phyloP scores from a whole-genome alignment of 2,113 vertebrate species.

The Okapia johnstoni region DNA sequence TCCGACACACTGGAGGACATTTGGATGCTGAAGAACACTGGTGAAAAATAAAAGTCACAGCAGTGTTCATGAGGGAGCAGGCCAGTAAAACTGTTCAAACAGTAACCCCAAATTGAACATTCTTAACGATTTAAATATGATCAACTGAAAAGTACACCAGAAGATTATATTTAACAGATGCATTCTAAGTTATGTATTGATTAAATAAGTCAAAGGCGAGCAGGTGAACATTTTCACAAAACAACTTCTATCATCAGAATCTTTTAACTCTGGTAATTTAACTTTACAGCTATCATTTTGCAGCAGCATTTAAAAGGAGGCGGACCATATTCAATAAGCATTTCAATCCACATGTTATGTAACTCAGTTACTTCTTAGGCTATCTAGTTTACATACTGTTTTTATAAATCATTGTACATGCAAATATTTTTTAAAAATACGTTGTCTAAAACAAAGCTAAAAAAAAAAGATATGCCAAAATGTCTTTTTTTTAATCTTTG shows the following conservation, averaged over 20 bases:
- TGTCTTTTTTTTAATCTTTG: background rate
- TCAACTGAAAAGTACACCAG: background rate
- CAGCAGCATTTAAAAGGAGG: background rate
- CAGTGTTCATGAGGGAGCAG: background rate
- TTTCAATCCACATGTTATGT: background rate
- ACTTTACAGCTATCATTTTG: background rate
- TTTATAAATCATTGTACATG: background rate
- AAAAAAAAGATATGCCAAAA: background rate
- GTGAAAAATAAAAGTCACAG: background rate
- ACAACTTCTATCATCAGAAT: background rate
- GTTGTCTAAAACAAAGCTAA: background rate
- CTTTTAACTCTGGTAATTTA: background rate
- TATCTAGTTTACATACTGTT: background rate
- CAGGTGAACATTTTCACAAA: background rate
- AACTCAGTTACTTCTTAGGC: background rate
- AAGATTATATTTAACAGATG: background rate
- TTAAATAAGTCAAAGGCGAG: background rate
- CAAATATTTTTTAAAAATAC: background rate
- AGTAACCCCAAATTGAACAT: background rate
- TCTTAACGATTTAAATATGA: background rate
- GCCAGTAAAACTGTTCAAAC: background rate
- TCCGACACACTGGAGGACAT: conserved; percentile 94
- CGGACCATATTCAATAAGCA: background rate
- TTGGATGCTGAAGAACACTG: conserved; percentile 91
- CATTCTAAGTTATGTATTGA: background rate